A percentile compares a stretch with the other conserved stretches of the same genome.
phyloP scores from a whole-genome alignment of 2,113 vertebrate species.

The Cairina moschata region DNA sequence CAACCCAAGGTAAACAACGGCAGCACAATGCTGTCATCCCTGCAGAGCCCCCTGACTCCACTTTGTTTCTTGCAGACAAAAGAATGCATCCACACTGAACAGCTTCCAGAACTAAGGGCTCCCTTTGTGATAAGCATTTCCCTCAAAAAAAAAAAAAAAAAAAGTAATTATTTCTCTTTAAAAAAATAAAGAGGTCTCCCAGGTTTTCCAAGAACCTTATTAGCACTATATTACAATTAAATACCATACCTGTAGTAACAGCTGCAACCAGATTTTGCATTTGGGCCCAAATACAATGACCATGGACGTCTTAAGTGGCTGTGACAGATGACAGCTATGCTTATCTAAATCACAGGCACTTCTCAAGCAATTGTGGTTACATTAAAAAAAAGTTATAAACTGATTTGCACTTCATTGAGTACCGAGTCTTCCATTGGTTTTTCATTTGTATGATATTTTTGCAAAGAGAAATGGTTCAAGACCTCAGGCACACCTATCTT shows the following conservation, averaged over 20 bases:
- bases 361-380: neutral
- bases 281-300: neutral
- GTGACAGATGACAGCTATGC: neutral
- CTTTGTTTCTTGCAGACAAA: neutral
- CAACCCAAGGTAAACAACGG: neutral
- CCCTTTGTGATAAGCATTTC: neutral
- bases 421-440: neutral
- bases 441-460: neutral
- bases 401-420: neutral
- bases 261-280: neutral
- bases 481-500: neutral
- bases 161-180: neutral
- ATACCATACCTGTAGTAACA: neutral
- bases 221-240: neutral
- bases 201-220: neutral
- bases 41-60: neutral
- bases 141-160: neutral
- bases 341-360: neutral
- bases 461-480: neutral
- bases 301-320: neutral
- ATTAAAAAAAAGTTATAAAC: neutral
- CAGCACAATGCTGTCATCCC: neutral
- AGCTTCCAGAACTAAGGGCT: neutral
- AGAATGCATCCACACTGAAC: neutral
- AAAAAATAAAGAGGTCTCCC: neutral